Evolutionary conservation across 2,888 invertebrate species (phyloP).

Genomic region (Ochropleura leucogaster): DNA sequence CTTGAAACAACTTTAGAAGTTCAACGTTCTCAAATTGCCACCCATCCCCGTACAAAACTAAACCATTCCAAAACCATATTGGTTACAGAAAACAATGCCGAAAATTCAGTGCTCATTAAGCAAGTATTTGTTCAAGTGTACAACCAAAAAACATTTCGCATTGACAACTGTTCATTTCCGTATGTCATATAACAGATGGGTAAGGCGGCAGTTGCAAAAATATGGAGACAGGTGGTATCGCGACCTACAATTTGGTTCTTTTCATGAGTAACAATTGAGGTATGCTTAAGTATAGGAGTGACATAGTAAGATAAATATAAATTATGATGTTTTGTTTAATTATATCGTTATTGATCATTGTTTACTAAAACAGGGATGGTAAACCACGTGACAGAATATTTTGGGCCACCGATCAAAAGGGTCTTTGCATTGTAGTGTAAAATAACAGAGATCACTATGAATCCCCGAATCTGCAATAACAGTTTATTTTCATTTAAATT

Average conservation of each 20-base stretch:
- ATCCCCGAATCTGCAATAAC: no score
- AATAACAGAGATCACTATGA: no score
- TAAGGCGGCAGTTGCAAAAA: slow-evolving; percentile 59
- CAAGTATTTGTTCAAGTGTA: slow-evolving; percentile 62
- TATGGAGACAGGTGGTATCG: slow-evolving; percentile 66
- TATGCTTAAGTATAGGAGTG: slow-evolving; percentile 40
- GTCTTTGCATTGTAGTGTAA: no score
- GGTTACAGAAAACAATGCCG: slow-evolving; percentile 23
- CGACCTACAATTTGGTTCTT: slow-evolving; percentile 65
- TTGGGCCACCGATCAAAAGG: no score
- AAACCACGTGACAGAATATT: no score
- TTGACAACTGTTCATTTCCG: slow-evolving; percentile 65
- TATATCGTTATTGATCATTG: not conserved
- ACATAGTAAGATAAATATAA: slow-evolving; percentile 34
- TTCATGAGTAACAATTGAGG: slow-evolving; percentile 58
- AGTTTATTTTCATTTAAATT: no score
- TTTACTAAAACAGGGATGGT: not conserved
- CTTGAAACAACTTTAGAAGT: not conserved
- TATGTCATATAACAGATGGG: slow-evolving; percentile 65
- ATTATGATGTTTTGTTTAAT: not conserved
- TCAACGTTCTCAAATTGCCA: not conserved
- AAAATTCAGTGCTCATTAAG: slow-evolving; percentile 42
- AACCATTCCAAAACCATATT: slow-evolving; percentile 33
- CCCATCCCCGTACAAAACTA: not conserved
- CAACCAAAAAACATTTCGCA: slow-evolving; percentile 50